phyloP scores from a whole-genome alignment of 2,888 invertebrate species.

The Luffia ferchaultella region DNA sequence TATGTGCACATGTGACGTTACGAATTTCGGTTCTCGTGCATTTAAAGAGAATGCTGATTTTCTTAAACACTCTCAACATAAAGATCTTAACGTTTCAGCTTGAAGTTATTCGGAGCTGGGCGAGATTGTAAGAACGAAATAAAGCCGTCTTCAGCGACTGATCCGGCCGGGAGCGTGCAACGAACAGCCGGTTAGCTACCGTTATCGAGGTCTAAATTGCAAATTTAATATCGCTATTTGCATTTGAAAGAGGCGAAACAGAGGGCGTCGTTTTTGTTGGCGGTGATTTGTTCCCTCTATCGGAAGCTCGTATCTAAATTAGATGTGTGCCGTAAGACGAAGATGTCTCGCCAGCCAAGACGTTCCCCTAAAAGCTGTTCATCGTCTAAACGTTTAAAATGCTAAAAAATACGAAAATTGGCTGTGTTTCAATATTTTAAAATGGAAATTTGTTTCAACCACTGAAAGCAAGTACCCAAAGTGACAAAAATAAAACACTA shows the following conservation, averaged over 20 bases:
- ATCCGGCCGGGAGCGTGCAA: background rate
- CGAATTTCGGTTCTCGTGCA: background rate
- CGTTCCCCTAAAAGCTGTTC: constrained; percentile 17
- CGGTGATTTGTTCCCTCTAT: constrained; percentile 58
- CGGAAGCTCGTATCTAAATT: constrained; percentile 53
- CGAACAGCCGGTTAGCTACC: constrained; percentile 15
- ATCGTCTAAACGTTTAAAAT: background rate
- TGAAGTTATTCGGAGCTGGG: background rate
- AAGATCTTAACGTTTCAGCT: background rate
- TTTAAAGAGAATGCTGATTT: background rate
- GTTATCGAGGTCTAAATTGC: constrained; percentile 57
- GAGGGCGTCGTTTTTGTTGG: constrained; percentile 37
- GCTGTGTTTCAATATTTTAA: background rate
- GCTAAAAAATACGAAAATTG: background rate
- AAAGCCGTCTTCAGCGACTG: background rate
- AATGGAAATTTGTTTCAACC: too few species aligned
- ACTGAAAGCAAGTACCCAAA: too few species aligned
- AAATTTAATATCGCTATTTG: constrained; percentile 63
- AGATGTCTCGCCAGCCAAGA: background rate
- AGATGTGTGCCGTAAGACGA: constrained; percentile 30
- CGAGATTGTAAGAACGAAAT: background rate
- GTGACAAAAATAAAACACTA: background rate
- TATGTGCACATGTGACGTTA: too few species aligned
- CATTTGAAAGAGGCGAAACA: constrained; percentile 56
- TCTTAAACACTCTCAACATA: background rate